Conservation (phyloP, 2,113 vertebrate genomes). For the Silurus glanis region DNA sequence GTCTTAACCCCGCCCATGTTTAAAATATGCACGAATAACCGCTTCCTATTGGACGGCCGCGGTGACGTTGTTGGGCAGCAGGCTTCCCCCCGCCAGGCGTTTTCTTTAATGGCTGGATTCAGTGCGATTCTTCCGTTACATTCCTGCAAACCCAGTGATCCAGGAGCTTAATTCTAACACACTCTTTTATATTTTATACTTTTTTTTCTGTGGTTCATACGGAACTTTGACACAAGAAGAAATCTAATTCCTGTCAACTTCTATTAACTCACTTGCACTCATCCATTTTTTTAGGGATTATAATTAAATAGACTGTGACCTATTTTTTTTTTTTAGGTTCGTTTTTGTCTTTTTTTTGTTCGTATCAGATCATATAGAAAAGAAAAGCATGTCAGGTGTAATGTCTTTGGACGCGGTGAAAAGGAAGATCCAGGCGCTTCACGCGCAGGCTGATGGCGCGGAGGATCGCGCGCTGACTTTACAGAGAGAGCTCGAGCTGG, state of each 20-base stretch:
- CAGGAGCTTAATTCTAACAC: not conserved
- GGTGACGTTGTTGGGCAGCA: not conserved
- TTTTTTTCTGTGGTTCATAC: no score
- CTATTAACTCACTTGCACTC: not conserved
- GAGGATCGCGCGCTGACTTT: conserved; percentile 88
- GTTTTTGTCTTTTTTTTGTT: conserved; percentile 45
- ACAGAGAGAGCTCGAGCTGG: conserved; percentile 89
- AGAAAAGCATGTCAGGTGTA: conserved; percentile 79
- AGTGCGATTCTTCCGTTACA: conserved; percentile 2
- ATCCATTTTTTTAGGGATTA: not conserved
- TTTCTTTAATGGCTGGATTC: conserved; percentile 7
- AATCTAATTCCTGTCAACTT: not conserved
- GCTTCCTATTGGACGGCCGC: not conserved
- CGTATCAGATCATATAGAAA: conserved; percentile 1
- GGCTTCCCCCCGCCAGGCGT: not conserved
- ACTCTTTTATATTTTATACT: not conserved
- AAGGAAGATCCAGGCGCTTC: conserved; percentile 96
- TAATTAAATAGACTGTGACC: conserved; percentile 44
- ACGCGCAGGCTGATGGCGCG: conserved; percentile 94
- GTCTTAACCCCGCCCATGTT: not conserved
- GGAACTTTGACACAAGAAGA: not conserved
- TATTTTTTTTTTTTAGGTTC: conserved; percentile 45
- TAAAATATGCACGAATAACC: not conserved
- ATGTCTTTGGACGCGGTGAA: conserved; percentile 95
- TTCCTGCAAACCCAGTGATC: conserved; percentile 1